Conservation (phyloP, 1,140 invertebrate genomes). For the Lethocerus indicus region DNA sequence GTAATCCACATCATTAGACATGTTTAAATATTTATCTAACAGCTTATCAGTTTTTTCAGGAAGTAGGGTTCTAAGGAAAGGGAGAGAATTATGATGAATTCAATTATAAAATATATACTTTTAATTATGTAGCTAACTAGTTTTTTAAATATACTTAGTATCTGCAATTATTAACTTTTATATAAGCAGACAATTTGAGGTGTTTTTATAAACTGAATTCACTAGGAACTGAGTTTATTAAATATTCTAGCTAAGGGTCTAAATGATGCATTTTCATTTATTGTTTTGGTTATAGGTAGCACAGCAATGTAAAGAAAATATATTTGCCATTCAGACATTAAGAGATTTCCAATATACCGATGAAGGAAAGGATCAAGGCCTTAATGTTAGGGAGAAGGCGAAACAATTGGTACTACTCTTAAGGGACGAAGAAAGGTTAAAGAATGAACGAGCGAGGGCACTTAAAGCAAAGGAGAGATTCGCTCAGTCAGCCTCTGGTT, state of each 20-base stretch:
- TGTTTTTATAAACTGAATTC: too few species aligned
- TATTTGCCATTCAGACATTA: slow-evolving; percentile 95
- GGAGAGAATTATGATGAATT: too few species aligned
- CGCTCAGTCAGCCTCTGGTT: slow-evolving; percentile 63
- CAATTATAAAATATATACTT: too few species aligned
- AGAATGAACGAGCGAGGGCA: slow-evolving; percentile 88
- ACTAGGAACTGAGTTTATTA: too few species aligned
- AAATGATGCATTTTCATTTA: not conserved
- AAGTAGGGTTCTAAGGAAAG: too few species aligned
- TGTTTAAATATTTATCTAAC: too few species aligned
- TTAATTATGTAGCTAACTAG: too few species aligned
- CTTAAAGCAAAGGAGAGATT: slow-evolving; percentile 96
- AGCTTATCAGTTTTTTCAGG: not conserved
- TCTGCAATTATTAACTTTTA: too few species aligned
- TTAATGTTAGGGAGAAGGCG: slow-evolving; percentile 96
- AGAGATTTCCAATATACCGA: slow-evolving; percentile 98
- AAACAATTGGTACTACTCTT: slow-evolving; percentile 90
- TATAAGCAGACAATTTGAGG: too few species aligned
- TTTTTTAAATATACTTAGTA: too few species aligned
- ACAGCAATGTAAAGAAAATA: slow-evolving; percentile 97
- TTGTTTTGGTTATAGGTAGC: slow-evolving; percentile 41
- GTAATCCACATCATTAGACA: too few species aligned
- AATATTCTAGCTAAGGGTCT: not conserved
- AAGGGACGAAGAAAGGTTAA: slow-evolving; percentile 90
- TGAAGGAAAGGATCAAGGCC: slow-evolving; percentile 95